phyloP scores from a whole-genome alignment of 2,888 invertebrate genomes.

The Tenodera sinensis region DNA sequence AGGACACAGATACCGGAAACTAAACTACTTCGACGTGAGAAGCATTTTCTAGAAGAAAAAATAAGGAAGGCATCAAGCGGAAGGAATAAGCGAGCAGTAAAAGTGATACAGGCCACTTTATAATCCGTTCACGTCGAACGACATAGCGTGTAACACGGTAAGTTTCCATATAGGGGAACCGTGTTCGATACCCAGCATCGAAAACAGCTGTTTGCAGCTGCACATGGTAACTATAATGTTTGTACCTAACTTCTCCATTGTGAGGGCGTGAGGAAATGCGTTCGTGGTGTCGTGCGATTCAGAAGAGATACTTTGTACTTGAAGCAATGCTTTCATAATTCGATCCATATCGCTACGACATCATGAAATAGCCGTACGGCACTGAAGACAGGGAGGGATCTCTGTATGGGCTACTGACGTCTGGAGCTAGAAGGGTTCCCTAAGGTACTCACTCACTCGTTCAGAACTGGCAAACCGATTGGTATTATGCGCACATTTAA shows the following conservation, averaged over 20 bases:
- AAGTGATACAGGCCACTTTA: not conserved
- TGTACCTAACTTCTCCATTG: not conserved
- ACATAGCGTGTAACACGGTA: not conserved
- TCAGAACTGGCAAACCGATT: too few species aligned
- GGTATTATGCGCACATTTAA: too few species aligned
- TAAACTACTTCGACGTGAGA: too few species aligned
- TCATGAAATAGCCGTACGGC: not conserved
- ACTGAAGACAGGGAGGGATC: not conserved
- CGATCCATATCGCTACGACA: not conserved
- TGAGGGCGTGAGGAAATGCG: not conserved
- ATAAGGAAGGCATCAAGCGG: too few species aligned
- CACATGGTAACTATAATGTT: not conserved
- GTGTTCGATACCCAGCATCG: not conserved
- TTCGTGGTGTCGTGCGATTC: not conserved
- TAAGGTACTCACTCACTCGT: too few species aligned
- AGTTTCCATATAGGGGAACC: not conserved
- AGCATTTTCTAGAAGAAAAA: too few species aligned
- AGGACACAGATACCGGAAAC: too few species aligned
- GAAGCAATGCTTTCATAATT: not conserved
- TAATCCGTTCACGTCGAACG: not conserved
- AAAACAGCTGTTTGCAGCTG: not conserved
- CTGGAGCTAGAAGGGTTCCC: not conserved
- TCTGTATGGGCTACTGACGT: not conserved
- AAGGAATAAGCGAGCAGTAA: not conserved
- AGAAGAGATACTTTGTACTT: not conserved